Conservation (phyloP, 2,797 vertebrate species). For the Hydrolagus colliei region DNA sequence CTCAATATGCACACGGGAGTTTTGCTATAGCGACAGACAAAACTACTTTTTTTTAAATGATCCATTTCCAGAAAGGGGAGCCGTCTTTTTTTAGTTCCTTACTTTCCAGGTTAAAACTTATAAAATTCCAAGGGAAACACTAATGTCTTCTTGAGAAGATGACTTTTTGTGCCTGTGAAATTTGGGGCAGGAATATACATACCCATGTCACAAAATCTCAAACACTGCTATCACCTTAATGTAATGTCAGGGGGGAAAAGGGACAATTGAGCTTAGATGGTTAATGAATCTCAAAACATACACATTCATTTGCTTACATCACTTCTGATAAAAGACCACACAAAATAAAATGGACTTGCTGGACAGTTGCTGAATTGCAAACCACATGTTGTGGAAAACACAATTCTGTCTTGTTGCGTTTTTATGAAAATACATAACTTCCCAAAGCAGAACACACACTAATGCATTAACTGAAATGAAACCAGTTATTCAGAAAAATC, state of each 20-base stretch:
- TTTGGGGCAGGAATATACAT: neutral
- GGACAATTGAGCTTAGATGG: neutral
- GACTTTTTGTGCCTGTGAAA: neutral
- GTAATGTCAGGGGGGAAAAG: neutral
- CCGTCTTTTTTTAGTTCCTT: neutral
- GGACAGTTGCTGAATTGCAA: constrained; percentile 1
- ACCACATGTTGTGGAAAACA: neutral
- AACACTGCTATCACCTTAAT: neutral
- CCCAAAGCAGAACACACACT: neutral
- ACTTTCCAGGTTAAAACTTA: constrained; percentile 13
- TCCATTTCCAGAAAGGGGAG: neutral
- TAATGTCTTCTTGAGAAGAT: neutral
- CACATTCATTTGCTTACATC: constrained; percentile 1
- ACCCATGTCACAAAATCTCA: neutral
- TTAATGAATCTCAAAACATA: neutral
- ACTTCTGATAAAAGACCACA: neutral
- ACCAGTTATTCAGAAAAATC: neutral
- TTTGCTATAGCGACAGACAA: constrained; percentile 2
- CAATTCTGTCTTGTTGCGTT: neutral
- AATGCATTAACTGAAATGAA: neutral
- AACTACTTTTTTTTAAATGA: neutral
- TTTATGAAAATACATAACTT: neutral
- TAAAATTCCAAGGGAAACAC: neutral
- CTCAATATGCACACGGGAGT: constrained; percentile 27
- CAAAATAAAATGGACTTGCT: neutral